These are phyloP conservation scores for Xiphias gladius DNA, from an alignment of 2,113 vertebrate species.

Conservation along the genomic window DNA sequence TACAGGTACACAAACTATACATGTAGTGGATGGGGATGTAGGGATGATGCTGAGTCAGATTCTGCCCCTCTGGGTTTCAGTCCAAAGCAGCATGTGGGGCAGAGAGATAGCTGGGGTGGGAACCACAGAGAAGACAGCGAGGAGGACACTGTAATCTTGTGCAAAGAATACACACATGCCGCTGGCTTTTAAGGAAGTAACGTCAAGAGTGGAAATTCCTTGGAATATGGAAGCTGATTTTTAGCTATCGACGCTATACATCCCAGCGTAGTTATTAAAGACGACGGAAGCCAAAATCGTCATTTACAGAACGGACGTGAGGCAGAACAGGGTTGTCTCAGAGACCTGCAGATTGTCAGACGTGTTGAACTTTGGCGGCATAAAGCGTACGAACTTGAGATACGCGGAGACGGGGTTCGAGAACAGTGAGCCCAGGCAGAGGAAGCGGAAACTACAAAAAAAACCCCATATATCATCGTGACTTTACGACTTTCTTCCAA, in stretches of 20 bases:
- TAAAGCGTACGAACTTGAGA: not conserved
- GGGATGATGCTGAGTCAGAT: not conserved
- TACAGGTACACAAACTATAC: not conserved
- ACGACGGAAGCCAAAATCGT: not conserved
- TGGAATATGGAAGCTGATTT: not conserved
- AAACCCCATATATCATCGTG: constrained; percentile 6
- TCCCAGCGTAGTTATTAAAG: not conserved
- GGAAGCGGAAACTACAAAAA: constrained; percentile 29
- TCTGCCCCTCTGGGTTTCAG: not conserved
- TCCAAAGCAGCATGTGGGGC: constrained; percentile 28
- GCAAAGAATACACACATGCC: constrained; percentile 11
- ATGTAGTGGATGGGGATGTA: not conserved
- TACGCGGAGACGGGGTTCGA: not conserved
- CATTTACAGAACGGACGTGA: not conserved
- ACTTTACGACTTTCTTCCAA: constrained; percentile 12
- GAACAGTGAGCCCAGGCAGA: not conserved
- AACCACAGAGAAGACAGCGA: constrained; percentile 29
- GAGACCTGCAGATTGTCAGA: constrained; percentile 37
- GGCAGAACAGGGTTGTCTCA: no score
- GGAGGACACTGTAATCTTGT: constrained; percentile 20
- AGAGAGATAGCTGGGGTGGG: constrained; percentile 57
- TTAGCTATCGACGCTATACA: no score
- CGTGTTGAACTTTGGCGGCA: not conserved
- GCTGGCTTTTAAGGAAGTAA: not conserved
- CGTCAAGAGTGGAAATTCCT: not conserved